phyloP scores from a whole-genome alignment of 1,140 invertebrate species.

The Himalopsyche phryganea region DNA sequence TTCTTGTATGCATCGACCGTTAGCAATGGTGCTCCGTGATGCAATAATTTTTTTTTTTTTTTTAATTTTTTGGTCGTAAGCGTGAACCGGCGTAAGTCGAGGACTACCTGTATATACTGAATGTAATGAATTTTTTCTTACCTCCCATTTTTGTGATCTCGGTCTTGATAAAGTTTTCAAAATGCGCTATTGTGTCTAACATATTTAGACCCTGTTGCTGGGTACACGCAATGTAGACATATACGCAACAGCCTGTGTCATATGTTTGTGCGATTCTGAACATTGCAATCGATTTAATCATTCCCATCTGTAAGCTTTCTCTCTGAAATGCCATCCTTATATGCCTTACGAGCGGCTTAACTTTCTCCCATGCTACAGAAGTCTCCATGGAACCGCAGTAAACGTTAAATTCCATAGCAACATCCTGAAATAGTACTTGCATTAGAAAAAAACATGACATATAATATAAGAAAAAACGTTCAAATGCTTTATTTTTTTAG shows the following conservation, averaged over 20 bases:
- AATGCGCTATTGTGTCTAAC: constrained; percentile 79
- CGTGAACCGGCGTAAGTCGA: too few relatives aligned
- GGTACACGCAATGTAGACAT: constrained; percentile 90
- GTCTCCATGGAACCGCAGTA: constrained; percentile 97
- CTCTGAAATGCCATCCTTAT: constrained; percentile 76
- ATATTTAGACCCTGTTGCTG: constrained; percentile 66
- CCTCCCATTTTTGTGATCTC: constrained; percentile 89
- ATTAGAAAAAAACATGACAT: too few relatives aligned
- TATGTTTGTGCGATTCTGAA: constrained; percentile 94
- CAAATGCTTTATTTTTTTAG: too few relatives aligned
- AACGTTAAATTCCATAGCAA: constrained; percentile 83
- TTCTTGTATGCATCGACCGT: too few relatives aligned
- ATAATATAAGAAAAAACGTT: too few relatives aligned
- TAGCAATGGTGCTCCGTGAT: too few relatives aligned
- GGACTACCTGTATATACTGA: too few relatives aligned
- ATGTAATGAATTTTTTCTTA: constrained; percentile 20
- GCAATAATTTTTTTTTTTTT: too few relatives aligned
- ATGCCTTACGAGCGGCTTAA: constrained; percentile 75
- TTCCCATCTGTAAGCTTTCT: constrained; percentile 67
- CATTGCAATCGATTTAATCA: constrained; percentile 66
- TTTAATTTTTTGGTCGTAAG: too few relatives aligned
- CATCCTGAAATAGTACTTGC: constrained; percentile 60
- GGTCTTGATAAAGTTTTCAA: constrained; percentile 79
- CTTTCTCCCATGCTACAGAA: constrained; percentile 92
- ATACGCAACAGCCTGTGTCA: constrained; percentile 94